These are phyloP conservation scores for Drosophila paracracens DNA, from an alignment of 2,888 invertebrate genomes.

Conservation along the genomic window DNA sequence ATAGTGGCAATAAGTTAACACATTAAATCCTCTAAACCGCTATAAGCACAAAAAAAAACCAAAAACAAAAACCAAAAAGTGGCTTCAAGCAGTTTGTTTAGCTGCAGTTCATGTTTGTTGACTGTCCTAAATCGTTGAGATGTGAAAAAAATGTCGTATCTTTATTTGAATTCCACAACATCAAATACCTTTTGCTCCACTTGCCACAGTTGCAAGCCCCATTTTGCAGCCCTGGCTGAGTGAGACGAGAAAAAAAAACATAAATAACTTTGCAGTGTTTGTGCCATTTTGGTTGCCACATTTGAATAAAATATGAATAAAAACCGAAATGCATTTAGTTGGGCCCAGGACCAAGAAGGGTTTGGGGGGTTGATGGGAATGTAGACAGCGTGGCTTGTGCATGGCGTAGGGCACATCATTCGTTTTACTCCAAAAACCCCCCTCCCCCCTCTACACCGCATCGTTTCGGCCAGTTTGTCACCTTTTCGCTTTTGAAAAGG, in stretches of 20 bases:
- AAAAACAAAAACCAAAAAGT: background rate
- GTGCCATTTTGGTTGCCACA: constrained; percentile 79
- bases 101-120: background rate
- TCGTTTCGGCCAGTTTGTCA: constrained; percentile 68
- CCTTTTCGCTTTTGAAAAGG: constrained; percentile 70
- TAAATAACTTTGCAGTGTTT: constrained; percentile 78
- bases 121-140: background rate
- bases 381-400: constrained; percentile 14
- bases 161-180: constrained; percentile 30
- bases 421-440: background rate
- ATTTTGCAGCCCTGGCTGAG: constrained; percentile 47
- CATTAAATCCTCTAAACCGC: background rate
- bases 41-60: background rate
- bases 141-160: constrained; percentile 19
- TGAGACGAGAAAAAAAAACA: constrained; percentile 44
- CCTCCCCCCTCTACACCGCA: background rate
- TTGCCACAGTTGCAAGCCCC: constrained; percentile 14
- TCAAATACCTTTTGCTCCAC: constrained; percentile 11
- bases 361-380: background rate
- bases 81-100: background rate
- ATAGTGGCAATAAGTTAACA: background rate
- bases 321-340: constrained; percentile 79
- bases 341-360: constrained; percentile 25
- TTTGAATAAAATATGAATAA: constrained; percentile 80
- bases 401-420: constrained; percentile 14